These are phyloP conservation scores for Nomada ruficornis DNA, from an alignment of 2,888 invertebrate species.

Conservation along the genomic window DNA sequence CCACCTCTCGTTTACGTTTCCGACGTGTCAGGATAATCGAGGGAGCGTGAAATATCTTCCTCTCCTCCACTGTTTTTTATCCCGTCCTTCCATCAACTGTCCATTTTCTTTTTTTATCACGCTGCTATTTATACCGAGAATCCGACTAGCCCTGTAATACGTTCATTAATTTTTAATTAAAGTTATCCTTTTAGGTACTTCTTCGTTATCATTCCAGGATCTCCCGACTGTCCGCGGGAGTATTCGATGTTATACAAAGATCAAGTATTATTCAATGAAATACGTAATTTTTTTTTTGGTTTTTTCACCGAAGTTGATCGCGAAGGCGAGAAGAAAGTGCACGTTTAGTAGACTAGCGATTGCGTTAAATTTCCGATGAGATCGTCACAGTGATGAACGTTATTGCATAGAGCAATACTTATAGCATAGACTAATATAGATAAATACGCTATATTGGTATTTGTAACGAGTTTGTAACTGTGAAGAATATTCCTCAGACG, in stretches of 20 bases:
- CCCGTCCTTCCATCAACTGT: neutral
- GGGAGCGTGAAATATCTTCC: neutral
- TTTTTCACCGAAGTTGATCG: neutral
- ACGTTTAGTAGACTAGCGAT: constrained; percentile 9
- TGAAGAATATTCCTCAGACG: neutral
- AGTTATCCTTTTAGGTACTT: constrained; percentile 14
- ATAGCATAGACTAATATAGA: constrained; percentile 45
- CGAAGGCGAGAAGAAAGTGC: neutral
- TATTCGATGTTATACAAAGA: constrained; percentile 45
- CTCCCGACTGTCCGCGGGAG: constrained; percentile 30
- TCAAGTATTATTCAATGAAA: constrained; percentile 52
- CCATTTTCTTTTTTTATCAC: neutral
- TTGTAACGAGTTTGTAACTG: constrained; percentile 28
- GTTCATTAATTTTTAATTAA: constrained; percentile 6
- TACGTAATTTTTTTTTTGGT: constrained; percentile 34
- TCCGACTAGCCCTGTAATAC: constrained; percentile 9
- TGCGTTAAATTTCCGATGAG: constrained; percentile 20
- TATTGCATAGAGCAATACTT: constrained; percentile 27
- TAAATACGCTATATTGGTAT: constrained; percentile 37
- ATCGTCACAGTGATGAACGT: neutral
- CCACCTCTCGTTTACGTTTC: neutral
- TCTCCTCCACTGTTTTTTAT: neutral
- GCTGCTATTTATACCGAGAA: constrained; percentile 27
- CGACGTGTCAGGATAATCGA: neutral
- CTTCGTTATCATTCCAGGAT: constrained; percentile 30